phyloP scores from a whole-genome alignment of 2,797 vertebrate species.

The Hafferia zeledoni region DNA sequence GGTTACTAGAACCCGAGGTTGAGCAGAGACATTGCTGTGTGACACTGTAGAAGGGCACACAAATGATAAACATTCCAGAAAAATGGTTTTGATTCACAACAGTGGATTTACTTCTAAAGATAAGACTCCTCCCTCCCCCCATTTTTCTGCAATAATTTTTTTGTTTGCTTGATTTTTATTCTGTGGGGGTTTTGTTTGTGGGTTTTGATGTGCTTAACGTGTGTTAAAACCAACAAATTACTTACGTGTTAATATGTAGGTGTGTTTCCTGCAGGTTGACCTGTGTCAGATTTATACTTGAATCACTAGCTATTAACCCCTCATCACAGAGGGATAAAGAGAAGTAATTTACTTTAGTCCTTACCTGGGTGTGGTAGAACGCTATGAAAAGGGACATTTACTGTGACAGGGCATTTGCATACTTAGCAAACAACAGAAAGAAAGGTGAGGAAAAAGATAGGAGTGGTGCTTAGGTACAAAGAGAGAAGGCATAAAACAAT shows the following conservation, averaged over 20 bases:
- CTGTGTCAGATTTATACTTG: not conserved
- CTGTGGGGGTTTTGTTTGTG: not conserved
- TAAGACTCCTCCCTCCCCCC: not conserved
- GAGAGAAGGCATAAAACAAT: not conserved
- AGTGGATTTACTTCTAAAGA: not conserved
- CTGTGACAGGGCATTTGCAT: not conserved
- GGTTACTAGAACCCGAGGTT: not conserved
- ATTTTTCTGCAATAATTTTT: rapidly evolving
- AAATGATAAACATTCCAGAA: not conserved
- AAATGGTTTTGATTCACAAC: not conserved
- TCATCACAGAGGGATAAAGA: not conserved
- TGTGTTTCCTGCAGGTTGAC: not conserved
- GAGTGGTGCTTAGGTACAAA: not conserved
- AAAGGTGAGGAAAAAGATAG: not conserved
- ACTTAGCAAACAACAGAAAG: not conserved
- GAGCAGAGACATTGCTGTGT: not conserved
- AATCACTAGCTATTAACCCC: not conserved
- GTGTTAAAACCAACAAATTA: not conserved
- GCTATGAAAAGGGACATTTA: not conserved
- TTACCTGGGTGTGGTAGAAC: not conserved
- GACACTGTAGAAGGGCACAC: not conserved
- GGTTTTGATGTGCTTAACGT: not conserved
- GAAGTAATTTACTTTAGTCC: not conserved
- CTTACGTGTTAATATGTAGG: not conserved
- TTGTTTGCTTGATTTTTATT: not conserved